A percentile compares a stretch with the other conserved stretches of the same genome.
These are phyloP conservation scores for Sarotherodon lohbergeri DNA, from an alignment of 2,113 vertebrate genomes.

Conservation along the genomic window DNA sequence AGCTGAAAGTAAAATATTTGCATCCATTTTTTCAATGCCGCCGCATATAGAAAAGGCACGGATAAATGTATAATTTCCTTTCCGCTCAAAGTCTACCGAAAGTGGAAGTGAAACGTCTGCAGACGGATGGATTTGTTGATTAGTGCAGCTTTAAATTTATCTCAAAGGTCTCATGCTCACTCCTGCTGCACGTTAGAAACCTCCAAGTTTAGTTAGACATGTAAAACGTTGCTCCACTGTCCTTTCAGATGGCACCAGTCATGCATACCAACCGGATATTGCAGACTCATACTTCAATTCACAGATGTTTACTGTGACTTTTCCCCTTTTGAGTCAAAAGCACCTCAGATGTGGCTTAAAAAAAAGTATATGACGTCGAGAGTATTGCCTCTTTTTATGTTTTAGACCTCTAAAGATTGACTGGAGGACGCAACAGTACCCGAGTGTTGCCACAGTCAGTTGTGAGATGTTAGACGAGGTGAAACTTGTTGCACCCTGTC, in stretches of 20 bases:
- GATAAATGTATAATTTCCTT: neutral
- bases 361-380: neutral
- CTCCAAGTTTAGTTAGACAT: neutral
- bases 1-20: neutral
- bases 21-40: neutral
- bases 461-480: conserved; percentile 7
- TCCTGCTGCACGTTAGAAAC: neutral
- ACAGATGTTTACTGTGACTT: neutral
- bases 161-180: neutral
- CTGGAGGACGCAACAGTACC: neutral
- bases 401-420: neutral
- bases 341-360: neutral
- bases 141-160: neutral
- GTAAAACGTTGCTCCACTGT: neutral
- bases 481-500: conserved; percentile 26
- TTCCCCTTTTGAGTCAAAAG: neutral
- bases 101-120: conserved; percentile 55
- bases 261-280: neutral
- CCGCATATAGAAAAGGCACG: neutral
- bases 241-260: neutral
- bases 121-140: neutral
- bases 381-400: neutral
- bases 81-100: neutral
- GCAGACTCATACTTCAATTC: neutral
- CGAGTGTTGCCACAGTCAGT: neutral